phyloP scores from a whole-genome alignment of 2,797 vertebrate genomes.

The Chaetodon trifasciatus region DNA sequence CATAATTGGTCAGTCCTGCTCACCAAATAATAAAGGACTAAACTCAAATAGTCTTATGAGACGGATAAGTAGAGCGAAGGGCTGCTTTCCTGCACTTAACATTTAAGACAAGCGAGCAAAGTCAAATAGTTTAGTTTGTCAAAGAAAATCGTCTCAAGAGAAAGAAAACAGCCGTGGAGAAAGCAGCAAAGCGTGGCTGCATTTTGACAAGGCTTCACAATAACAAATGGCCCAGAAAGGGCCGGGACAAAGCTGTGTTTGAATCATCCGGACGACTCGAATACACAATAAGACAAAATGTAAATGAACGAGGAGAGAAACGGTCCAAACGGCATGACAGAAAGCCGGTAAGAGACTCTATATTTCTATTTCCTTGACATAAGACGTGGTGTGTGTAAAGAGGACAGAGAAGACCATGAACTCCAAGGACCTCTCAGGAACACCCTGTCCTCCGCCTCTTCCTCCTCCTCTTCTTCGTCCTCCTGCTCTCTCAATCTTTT shows the following conservation, averaged over 20 bases:
- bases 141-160: conserved; percentile 27
- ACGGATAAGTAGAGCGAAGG: not conserved
- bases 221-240: conserved; percentile 62
- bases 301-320: conserved; percentile 17
- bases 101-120: conserved; percentile 32
- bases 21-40: not conserved
- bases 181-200: conserved; percentile 47
- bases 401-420: conserved; percentile 22
- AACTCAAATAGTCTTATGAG: not conserved
- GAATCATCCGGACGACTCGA: conserved; percentile 17
- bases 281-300: conserved; percentile 32
- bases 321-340: conserved; percentile 3
- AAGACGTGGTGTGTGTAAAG: not conserved
- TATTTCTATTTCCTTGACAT: conserved; percentile 15
- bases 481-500: conserved; percentile 42
- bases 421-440: conserved; percentile 59
- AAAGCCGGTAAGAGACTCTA: conserved; percentile 2
- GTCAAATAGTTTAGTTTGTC: conserved; percentile 42
- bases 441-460: conserved; percentile 49
- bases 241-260: conserved; percentile 39
- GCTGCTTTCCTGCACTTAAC: not conserved
- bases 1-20: not conserved
- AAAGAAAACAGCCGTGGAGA: conserved; percentile 15
- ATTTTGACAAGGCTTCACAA: conserved; percentile 58
- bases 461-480: conserved; percentile 20